A percentile compares a stretch with the other conserved stretches of the same genome.
These are phyloP conservation scores for Iguana delicatissima DNA, from an alignment of 2,797 vertebrate genomes.

Conservation along the genomic window DNA sequence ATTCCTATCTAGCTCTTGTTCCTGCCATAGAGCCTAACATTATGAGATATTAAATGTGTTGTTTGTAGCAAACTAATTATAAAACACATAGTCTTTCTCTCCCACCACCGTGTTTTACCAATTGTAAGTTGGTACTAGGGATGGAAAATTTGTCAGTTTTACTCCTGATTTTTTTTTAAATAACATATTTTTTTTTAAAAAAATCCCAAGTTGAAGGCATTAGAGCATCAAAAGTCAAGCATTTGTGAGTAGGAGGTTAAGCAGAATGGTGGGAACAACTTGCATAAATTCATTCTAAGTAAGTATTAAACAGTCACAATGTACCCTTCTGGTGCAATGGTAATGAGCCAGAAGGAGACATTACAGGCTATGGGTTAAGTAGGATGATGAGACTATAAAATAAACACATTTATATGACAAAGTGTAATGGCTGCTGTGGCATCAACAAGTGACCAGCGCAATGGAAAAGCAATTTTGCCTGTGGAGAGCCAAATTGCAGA, in stretches of 20 bases:
- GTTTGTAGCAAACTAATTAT: background rate
- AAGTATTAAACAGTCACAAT: background rate
- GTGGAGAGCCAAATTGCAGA: background rate
- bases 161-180: background rate
- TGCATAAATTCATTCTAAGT: background rate
- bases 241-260: background rate
- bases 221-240: background rate
- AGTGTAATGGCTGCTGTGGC: background rate
- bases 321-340: background rate
- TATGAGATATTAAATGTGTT: no score
- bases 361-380: background rate
- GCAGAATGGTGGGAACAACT: background rate
- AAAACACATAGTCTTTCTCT: background rate
- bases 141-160: background rate
- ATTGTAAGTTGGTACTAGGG: background rate
- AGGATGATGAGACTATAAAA: slow-evolving; percentile 4
- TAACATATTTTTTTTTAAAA: background rate
- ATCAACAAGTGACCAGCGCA: slow-evolving; percentile 12
- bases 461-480: slow-evolving; percentile 14
- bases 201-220: background rate
- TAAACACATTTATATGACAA: background rate
- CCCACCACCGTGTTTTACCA: background rate
- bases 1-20: background rate
- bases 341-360: background rate
- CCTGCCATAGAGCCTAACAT: background rate